Percentiles rank a stretch among this genome's conserved stretches.
Evolutionary conservation across 2,888 invertebrate genomes (phyloP).

Genomic region (Leuctra nigra): DNA sequence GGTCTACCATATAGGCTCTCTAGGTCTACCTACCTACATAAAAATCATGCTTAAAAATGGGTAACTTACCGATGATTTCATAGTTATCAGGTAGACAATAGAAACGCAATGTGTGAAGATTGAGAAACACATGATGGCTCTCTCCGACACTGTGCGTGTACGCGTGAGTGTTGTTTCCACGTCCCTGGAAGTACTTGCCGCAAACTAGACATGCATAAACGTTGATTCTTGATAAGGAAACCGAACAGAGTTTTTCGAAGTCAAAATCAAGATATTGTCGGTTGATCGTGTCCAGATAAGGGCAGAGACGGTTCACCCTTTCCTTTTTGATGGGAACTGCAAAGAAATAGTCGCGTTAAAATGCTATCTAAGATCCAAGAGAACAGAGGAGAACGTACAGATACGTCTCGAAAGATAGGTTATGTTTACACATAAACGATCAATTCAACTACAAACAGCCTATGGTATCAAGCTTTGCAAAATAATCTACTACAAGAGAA

Average conservation of each 20-base stretch:
- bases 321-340: conserved; percentile 19
- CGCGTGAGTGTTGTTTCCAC: conserved; percentile 97
- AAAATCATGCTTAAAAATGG: too few relatives aligned
- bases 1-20: too few relatives aligned
- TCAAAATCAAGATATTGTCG: conserved; percentile 96
- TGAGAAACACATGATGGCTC: conserved; percentile 95
- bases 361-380: too few relatives aligned
- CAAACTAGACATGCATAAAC: conserved; percentile 99
- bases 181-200: conserved; percentile 93
- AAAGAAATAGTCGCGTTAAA: background rate
- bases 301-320: conserved; percentile 59
- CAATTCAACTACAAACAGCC: too few relatives aligned
- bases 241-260: conserved; percentile 98
- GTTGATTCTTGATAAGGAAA: conserved; percentile 96
- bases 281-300: conserved; percentile 97
- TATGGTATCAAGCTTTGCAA: background rate
- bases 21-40: too few relatives aligned
- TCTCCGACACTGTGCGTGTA: conserved; percentile 98
- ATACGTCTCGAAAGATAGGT: background rate
- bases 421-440: too few relatives aligned
- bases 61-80: conserved; percentile 85
- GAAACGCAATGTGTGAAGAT: conserved; percentile 93
- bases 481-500: background rate
- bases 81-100: conserved; percentile 99
- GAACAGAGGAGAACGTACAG: too few relatives aligned